Evolutionary conservation across 2,888 invertebrate species (phyloP), one percentile per base, ranked within the genome.

Genomic region (Drosophila nigricruria): DNA sequence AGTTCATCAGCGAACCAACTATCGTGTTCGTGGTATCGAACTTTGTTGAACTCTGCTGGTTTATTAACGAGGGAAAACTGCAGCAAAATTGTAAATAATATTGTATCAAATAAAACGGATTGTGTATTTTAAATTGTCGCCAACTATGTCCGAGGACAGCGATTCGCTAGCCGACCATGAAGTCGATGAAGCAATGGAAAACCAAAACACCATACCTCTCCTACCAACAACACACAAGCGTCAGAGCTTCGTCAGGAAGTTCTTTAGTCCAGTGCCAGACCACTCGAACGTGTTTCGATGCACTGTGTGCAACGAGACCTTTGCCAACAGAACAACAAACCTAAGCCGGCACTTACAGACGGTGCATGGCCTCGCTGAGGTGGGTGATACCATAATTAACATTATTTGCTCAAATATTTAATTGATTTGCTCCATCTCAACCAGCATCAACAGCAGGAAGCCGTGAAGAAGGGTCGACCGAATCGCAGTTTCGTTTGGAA

Each of bases 401-500:
- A 9, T n/a, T 10, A 3, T 14, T 49, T 16, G n/a, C 6, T 3
- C 16, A 18, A 20, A 43, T n/a, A 36, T 16, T 9, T n/a, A 2
- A 23, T 52, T 47, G 16, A 3, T 1, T 32, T 34, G 3, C 16
- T 5, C 3, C n/a, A n/a, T n/a, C 1, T 1, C 16, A 6, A 64
- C 56, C 60, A 59, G 3, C 57, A 54, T 6, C 5, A 30, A 16
- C 50, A 34, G 6, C 74, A 74, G 6, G 80, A 78, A 34, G 12
- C 60, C 0, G 70, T 76, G 3, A 77, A 70, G 8, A 79, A 79
- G 6, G 81, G 82, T 47, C 86, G 89, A 1, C 82, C 88, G 3
- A 88, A 86, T 59, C 79, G 82, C 5, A 90, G 90, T 67, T 84
- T 90, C 36, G 87, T 90, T 54, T 90, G 90, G 90, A 90, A 90